phyloP scores from a whole-genome alignment of 2,888 invertebrate species.

The Unio pictorum region DNA sequence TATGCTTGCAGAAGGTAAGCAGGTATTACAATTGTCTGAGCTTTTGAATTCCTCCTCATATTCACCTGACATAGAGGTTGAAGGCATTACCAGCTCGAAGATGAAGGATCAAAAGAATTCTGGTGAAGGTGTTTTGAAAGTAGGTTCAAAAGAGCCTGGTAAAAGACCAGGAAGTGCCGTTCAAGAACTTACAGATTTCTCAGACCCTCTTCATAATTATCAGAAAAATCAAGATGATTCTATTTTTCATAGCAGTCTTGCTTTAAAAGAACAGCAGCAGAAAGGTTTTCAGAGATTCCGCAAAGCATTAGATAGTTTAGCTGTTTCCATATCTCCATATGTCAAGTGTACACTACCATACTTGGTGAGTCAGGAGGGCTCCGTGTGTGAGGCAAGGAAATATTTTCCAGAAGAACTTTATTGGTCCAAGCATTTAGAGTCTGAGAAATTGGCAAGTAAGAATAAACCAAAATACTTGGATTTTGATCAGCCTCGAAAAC shows the following conservation, averaged over 20 bases:
- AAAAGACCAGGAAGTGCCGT: too few species aligned
- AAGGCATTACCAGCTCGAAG: too few species aligned
- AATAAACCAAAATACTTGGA: conserved; percentile 20
- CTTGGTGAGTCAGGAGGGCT: conserved; percentile 87
- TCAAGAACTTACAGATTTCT: conserved; percentile 53
- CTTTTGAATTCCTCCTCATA: too few species aligned
- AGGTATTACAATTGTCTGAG: too few species aligned
- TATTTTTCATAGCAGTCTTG: conserved; percentile 56
- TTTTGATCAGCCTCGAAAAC: conserved; percentile 24
- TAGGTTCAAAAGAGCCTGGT: too few species aligned
- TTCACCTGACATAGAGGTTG: too few species aligned
- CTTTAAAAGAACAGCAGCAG: conserved; percentile 47
- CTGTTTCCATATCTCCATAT: conserved; percentile 89
- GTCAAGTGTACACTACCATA: conserved; percentile 88
- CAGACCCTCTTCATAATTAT: conserved; percentile 82
- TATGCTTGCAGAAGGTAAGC: too few species aligned
- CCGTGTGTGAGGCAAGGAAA: conserved; percentile 80
- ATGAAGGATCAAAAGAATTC: too few species aligned
- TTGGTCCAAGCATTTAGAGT: conserved; percentile 75
- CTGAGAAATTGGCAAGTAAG: conserved; percentile 10
- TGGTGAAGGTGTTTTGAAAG: too few species aligned
- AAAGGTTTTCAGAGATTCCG: conserved; percentile 60
- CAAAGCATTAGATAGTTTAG: conserved; percentile 82
- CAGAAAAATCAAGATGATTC: conserved; percentile 72
- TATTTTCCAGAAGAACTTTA: conserved; percentile 84